Conservation (phyloP, 64 coral and sea anemone genomes). For the Stichodactyla helianthus region DNA sequence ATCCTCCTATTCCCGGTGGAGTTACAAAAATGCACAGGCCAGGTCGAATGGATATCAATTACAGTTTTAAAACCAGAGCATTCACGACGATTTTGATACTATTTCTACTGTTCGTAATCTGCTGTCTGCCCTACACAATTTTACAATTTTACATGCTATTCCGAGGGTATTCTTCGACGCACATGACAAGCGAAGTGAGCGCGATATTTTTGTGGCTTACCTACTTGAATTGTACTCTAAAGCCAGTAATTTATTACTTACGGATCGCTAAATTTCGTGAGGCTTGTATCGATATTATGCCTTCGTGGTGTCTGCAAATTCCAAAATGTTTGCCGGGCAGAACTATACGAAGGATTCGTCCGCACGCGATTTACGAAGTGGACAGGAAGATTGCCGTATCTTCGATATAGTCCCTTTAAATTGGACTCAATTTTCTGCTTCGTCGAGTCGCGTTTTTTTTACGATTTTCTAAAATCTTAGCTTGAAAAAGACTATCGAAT, state of each 20-base stretch:
- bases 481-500: not conserved
- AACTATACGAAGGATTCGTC: conserved; percentile 78
- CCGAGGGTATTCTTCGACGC: conserved; percentile 17
- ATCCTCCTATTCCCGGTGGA: conserved; percentile 74
- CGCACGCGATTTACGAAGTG: conserved; percentile 89
- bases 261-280: conserved; percentile 91
- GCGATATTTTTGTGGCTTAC: conserved; percentile 62
- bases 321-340: conserved; percentile 82
- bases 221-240: conserved; percentile 88
- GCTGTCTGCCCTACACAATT: conserved; percentile 64
- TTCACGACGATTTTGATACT: conserved; percentile 93
- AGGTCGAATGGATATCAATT: conserved; percentile 93
- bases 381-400: conserved; percentile 75
- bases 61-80: conserved; percentile 97
- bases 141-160: conserved; percentile 58
- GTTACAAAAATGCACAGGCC: conserved; percentile 86
- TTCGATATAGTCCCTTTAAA: conserved; percentile 34
- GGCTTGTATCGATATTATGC: conserved; percentile 90
- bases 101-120: conserved; percentile 74
- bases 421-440: not conserved
- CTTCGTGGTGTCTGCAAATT: conserved; percentile 76
- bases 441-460: not conserved
- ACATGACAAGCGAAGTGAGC: conserved; percentile 14
- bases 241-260: conserved; percentile 92
- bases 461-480: not conserved